Conservation (phyloP, 2,113 vertebrate genomes). For the Tylochromis polylepis region DNA sequence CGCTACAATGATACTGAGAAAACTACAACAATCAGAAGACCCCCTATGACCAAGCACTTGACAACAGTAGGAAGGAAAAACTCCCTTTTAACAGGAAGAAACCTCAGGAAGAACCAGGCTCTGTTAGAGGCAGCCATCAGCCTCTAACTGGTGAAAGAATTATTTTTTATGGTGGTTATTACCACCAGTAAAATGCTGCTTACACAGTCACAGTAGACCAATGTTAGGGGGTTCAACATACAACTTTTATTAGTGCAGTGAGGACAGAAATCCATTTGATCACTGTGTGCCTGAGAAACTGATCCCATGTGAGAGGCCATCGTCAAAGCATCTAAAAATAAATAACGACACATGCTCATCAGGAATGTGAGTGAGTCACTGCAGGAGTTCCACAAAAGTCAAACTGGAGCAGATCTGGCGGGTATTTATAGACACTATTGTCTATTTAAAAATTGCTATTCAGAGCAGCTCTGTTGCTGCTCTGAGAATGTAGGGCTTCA, state of each 20-base stretch:
- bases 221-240: neutral
- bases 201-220: neutral
- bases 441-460: constrained; percentile 64
- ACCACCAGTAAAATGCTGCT: neutral
- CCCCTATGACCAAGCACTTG: neutral
- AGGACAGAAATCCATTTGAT: constrained; percentile 17
- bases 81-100: neutral
- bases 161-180: neutral
- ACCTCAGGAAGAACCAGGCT: neutral
- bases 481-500: constrained; percentile 35
- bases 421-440: constrained; percentile 61
- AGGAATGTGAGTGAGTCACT: constrained; percentile 36
- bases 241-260: neutral
- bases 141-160: neutral
- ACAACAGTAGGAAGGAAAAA: neutral
- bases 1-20: neutral
- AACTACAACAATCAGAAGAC: neutral
- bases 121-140: neutral
- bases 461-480: constrained; percentile 37
- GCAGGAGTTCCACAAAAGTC: constrained; percentile 52
- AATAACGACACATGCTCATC: constrained; percentile 36
- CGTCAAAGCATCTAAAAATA: constrained; percentile 65
- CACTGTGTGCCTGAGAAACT: constrained; percentile 19
- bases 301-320: constrained; percentile 50
- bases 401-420: constrained; percentile 48